These are phyloP conservation scores for Orthosia incerta DNA, from an alignment of 2,888 invertebrate species.

Conservation along the genomic window DNA sequence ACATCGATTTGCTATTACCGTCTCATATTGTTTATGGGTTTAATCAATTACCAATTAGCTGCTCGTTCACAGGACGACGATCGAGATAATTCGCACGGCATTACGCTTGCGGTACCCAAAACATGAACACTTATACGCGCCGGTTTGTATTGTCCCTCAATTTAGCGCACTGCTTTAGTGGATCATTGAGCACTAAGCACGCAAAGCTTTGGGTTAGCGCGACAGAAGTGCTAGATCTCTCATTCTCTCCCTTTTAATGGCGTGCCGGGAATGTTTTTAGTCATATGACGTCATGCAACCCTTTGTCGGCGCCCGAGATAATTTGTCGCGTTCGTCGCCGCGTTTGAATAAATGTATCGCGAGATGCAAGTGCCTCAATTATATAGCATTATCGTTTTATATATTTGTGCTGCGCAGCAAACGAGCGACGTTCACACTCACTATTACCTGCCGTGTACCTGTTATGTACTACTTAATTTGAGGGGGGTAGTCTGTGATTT, in stretches of 20 bases:
- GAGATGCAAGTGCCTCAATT: slow-evolving; percentile 64
- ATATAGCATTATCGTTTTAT: slow-evolving; percentile 59
- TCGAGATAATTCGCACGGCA: slow-evolving; percentile 35
- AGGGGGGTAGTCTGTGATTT: slow-evolving; percentile 7
- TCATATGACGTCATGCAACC: slow-evolving; percentile 68
- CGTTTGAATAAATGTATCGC: slow-evolving; percentile 69
- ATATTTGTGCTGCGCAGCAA: slow-evolving; percentile 49
- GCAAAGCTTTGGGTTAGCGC: slow-evolving; percentile 82
- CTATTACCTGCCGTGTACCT: slow-evolving; percentile 31
- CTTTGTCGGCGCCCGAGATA: slow-evolving; percentile 66
- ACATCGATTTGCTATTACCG: slow-evolving; percentile 17
- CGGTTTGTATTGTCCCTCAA: slow-evolving; percentile 66
- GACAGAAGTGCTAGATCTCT: slow-evolving; percentile 73
- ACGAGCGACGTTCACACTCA: slow-evolving; percentile 41
- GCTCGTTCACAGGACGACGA: slow-evolving; percentile 24
- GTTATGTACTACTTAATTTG: slow-evolving; percentile 36
- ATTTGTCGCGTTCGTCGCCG: slow-evolving; percentile 68
- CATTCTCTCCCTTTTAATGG: slow-evolving; percentile 74
- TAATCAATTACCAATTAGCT: slow-evolving; percentile 55
- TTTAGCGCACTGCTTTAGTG: slow-evolving; percentile 64
- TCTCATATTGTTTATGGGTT: slow-evolving; percentile 26
- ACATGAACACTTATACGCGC: slow-evolving; percentile 39
- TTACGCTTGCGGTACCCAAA: slow-evolving; percentile 61
- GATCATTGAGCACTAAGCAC: slow-evolving; percentile 67
- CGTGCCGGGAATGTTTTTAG: slow-evolving; percentile 80